Percentiles rank a stretch among this genome's conserved stretches.
phyloP scores from a whole-genome alignment of 2,888 invertebrate species.

The Adelphocoris suturalis region DNA sequence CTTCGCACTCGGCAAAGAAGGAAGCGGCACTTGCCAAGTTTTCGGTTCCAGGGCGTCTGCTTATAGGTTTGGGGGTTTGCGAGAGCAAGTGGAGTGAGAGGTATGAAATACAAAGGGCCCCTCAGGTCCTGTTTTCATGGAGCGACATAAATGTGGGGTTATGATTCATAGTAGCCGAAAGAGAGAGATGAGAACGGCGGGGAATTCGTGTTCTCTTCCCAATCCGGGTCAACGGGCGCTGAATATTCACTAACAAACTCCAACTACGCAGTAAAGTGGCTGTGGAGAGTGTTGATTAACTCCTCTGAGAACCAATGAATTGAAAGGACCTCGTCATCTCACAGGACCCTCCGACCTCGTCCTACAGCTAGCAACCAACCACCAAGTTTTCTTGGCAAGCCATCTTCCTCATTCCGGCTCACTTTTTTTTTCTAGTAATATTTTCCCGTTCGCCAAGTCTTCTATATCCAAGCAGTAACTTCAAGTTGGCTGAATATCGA shows the following conservation, averaged over 20 bases:
- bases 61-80: not conserved
- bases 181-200: not conserved
- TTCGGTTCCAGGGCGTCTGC: conserved; percentile 41
- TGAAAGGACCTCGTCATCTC: conserved; percentile 39
- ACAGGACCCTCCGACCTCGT: not conserved
- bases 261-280: conserved; percentile 58
- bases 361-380: conserved; percentile 2
- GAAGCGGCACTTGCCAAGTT: conserved; percentile 53
- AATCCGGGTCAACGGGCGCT: conserved; percentile 64
- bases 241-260: conserved; percentile 70
- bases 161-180: conserved; percentile 47
- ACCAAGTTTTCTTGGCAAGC: conserved; percentile 45
- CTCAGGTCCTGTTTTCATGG: conserved; percentile 55
- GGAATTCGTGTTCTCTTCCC: conserved; percentile 50
- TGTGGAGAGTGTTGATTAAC: conserved; percentile 61
- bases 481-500: not conserved
- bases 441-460: not conserved
- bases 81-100: conserved; percentile 42
- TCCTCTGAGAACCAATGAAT: conserved; percentile 64
- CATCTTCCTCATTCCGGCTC: conserved; percentile 15
- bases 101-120: conserved; percentile 55
- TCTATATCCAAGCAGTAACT: not conserved
- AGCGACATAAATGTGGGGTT: conserved; percentile 54
- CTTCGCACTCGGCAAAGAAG: conserved; percentile 31
- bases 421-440: not conserved